phyloP scores from a whole-genome alignment of 2,797 vertebrate species.

The Gila robusta region DNA sequence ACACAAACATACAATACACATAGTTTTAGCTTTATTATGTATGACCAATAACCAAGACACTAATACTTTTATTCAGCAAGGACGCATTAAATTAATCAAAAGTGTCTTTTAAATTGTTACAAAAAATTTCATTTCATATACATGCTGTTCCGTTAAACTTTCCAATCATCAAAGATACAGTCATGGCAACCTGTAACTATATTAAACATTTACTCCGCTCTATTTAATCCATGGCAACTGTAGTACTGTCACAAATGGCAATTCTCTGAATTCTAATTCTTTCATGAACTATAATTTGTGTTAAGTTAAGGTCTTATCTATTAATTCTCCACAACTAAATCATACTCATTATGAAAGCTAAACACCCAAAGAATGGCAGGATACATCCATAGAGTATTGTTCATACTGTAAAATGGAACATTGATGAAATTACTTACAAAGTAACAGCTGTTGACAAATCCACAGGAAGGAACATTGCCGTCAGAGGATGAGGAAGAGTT shows the following conservation, averaged over 20 bases:
- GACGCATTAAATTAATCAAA: neutral
- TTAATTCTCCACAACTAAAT: neutral
- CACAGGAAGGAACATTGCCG: conserved; percentile 75
- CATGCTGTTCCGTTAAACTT: neutral
- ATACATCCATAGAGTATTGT: neutral
- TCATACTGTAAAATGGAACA: neutral
- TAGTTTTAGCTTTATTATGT: neutral
- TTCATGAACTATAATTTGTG: neutral
- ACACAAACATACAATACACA: conserved; percentile 21
- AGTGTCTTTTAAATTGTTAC: neutral
- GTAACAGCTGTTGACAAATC: conserved; percentile 86
- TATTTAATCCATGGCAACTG: neutral
- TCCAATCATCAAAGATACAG: neutral
- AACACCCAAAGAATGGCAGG: conserved; percentile 30
- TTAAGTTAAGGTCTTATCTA: neutral
- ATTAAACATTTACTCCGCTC: neutral
- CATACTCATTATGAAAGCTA: neutral
- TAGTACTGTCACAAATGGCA: neutral
- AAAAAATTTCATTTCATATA: neutral
- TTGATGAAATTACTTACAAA: conserved; percentile 73
- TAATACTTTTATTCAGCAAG: neutral
- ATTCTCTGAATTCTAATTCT: neutral
- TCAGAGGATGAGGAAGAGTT: conserved; percentile 75
- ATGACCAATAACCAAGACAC: neutral
- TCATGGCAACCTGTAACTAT: conserved; percentile 15